A percentile compares a stretch with the other conserved stretches of the same genome.
These are phyloP conservation scores for Chloroceryle inda DNA, from an alignment of 2,797 vertebrate genomes.

Conservation along the genomic window DNA sequence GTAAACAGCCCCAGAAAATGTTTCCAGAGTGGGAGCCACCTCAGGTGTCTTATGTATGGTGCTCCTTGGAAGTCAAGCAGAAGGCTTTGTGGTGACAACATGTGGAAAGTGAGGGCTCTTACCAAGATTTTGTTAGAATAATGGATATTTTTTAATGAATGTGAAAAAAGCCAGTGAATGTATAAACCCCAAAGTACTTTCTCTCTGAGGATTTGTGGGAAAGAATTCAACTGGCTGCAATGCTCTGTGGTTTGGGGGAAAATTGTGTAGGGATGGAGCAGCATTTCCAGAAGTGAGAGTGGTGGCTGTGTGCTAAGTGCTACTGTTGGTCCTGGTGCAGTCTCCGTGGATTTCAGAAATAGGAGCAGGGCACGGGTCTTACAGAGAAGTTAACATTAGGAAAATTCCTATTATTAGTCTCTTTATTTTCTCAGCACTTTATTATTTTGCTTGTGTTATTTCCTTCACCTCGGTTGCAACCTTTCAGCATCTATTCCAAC, in stretches of 20 bases:
- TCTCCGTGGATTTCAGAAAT: background rate
- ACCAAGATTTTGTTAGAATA: fast-evolving
- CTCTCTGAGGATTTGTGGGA: background rate
- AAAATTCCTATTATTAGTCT: background rate
- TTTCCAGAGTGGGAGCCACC: background rate
- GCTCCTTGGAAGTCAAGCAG: background rate
- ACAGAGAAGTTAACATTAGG: background rate
- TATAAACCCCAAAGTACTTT: background rate
- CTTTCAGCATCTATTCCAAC: background rate
- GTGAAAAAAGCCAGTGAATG: fast-evolving
- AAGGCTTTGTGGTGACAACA: background rate
- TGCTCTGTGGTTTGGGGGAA: background rate
- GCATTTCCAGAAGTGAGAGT: fast-evolving
- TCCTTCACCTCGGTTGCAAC: background rate
- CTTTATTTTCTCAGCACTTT: fast-evolving
- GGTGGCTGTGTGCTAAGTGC: background rate
- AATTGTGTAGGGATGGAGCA: background rate
- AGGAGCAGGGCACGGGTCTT: background rate
- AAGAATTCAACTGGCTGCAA: background rate
- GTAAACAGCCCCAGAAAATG: background rate
- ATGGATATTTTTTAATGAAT: background rate
- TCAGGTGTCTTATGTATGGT: fast-evolving
- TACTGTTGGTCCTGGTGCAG: background rate
- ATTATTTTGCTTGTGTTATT: fast-evolving
- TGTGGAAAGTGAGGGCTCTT: background rate